Base-by-base conservation (phyloP, 92 coral and sea anemone genomes). In the Diadumene lineata region DNA sequence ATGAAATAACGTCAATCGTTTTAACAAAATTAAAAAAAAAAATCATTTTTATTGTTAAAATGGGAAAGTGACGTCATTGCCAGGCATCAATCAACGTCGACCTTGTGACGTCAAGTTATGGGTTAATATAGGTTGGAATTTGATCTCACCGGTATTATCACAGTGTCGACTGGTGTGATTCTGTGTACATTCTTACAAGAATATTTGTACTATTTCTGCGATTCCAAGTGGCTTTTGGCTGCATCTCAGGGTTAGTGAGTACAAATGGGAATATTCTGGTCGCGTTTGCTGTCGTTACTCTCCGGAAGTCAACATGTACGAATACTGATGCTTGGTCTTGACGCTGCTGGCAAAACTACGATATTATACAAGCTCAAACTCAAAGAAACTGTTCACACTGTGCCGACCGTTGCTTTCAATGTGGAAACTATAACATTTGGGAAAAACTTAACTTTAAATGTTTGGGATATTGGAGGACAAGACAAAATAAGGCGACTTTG, bases 391-490 rank as follows among this genome's bases (percentile, higher is more conserved):
- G 96, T 90, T 9, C 77, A 82, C 23, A 90, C 92, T 11, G 88
- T 90, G 24, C 96, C 96, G 11, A 88, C 93, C 17, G 75, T 82
- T 13, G 87, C 92, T 4, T 87, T 90, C 64, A 90, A 90, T 51
- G 96, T 90, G 1, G 96, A 90, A 73, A 88, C 90, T 1, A 87
- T 90, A 0, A 79, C 96, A n/a, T 91, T 91, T 17, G 80, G 79
- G 38, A 90, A 84, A 63, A 87, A 83, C 50, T 62, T 90, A 0
- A 75, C 92, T 2, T 83, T 90, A 34, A 85, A 91, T 19, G 96
- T 90, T 9, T 90, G 96, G 96, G 96, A 90, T 63, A 86, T 90
- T 31, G 96, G 96, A 11, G 96, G 96, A 57, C 96, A 90, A 50
- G 96, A 89, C 75, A 82, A 89, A 43, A 86, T 89, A 53, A 84